Conservation (phyloP, 2,888 invertebrate species). For the Lissocephala sabroskyi region DNA sequence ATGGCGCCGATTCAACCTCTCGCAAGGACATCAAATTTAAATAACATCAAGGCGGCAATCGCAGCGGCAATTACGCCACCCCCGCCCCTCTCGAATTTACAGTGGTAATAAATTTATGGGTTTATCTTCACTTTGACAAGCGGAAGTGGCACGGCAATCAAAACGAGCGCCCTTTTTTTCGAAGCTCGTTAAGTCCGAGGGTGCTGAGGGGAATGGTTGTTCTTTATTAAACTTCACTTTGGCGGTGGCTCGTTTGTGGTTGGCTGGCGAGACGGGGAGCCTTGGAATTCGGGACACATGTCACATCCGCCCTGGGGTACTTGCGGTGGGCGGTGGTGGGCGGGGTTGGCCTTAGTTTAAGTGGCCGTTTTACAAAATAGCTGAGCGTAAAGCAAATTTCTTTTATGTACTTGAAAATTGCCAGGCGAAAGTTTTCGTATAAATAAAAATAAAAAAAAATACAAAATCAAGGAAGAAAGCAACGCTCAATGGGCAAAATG, state of each 20-base stretch:
- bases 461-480: conserved; percentile 9
- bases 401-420: conserved; percentile 64
- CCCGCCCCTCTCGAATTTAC: neutral
- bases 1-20: conserved; percentile 42
- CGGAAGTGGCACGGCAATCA: conserved; percentile 42
- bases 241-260: neutral
- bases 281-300: too few species aligned
- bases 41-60: conserved; percentile 32
- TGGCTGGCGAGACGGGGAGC: too few species aligned
- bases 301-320: too few species aligned
- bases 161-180: conserved; percentile 17
- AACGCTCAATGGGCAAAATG: conserved; percentile 21
- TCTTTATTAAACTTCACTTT: too few species aligned
- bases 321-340: too few species aligned
- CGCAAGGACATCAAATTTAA: conserved; percentile 43
- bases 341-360: conserved; percentile 39
- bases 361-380: conserved; percentile 63
- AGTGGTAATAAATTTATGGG: conserved; percentile 38
- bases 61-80: conserved; percentile 30
- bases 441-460: conserved; percentile 55
- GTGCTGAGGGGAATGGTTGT: neutral
- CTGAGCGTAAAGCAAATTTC: conserved; percentile 58
- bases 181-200: conserved; percentile 47
- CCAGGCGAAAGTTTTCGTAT: conserved; percentile 57
- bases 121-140: conserved; percentile 46